Base-by-base conservation (phyloP, 2,113 vertebrate genomes). In the Sinocyclocheilus maitianheensis region DNA sequence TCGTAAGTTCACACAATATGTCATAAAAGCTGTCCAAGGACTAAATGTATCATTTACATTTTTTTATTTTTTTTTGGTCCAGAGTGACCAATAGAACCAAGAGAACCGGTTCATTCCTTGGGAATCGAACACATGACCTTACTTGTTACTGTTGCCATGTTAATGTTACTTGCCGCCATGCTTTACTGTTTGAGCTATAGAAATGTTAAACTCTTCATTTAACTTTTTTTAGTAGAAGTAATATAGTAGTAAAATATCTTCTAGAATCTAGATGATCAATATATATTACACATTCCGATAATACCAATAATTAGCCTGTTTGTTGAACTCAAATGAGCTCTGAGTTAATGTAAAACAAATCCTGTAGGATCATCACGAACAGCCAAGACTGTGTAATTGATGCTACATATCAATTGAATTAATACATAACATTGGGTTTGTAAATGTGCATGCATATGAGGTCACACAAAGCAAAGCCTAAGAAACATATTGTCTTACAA, bases 401-500 rank as follows among this genome's bases (percentile, higher is more conserved):
- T 16, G 43, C 72, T 72, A 26, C 43, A 76, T 48, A 46, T 75
- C 40, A 43, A 34, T 5, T 43, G 37, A 74, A 24, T 74, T 74
- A 75, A 75, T 24, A n/a, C 10, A 46, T 4, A 53, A 16, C 43
- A 53, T 16, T 4, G 14, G 11, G 22, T 14, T 24, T 75, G 74
- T 76, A 6, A 76, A 76, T 76, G 43, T 14, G 22, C 12, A 48
- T 26, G 13, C 13, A 9, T 48, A 24, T 76, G 72, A 24, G 12
- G 43, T 26, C 74, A 48, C 72, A 48, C 43, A 48, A 75, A 13
- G 22, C 72, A 51, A 76, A 76, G 72, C 43, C 43, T 76, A 76
- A 48, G 12, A 48, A 76, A 48, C 43, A 48, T 76, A 76, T 48
- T 76, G 72, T 43, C 43, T 75, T 48, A 13, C 26, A 58, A 78